Evolutionary conservation across 1,140 invertebrate species (phyloP), one percentile per base, ranked within the genome.

Genomic region (Spodoptera frugiperda): DNA sequence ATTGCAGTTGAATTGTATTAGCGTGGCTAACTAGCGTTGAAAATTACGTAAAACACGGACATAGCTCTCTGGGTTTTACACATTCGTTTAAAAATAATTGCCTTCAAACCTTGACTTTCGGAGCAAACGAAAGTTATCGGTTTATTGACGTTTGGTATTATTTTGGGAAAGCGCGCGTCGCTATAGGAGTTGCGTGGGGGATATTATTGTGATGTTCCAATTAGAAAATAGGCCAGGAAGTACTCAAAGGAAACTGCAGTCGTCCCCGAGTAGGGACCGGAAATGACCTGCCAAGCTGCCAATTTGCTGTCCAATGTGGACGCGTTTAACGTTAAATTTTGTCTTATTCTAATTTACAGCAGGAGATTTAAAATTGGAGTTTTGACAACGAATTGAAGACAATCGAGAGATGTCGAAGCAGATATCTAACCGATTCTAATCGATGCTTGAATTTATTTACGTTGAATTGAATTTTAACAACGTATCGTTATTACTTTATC

Each of bases 51-150:
- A 39, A 25, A 49, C 25, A 67, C 19, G 17, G 48, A 49, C 39
- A 46, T 48, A 5, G 33, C 46, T 65, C 48, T 48, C 61, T 11
- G 44, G 59, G 39, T 39, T 11, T 33, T 48, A 5, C 3, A 44
- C 19, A 11, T 39, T 61, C 11, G 15, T 39, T 33, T 25, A 39
- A 39, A n/a, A n/a, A n/a, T n/a, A n/a, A 61, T 61, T 25, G 30
- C 9, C 10, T 33, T 55, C 15, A 17, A 63, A 63, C 59, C 59
- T 63, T 63, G 59, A 63, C 33, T 61, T n/a, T 53, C 49, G 10
- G 49, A 39, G 6, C 8, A 39, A n/a, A 39, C 33, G 33, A 3
- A 39, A 39, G 33, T 39, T 39, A 39, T 25, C 5, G 25, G 25
- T 25, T 25, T 25, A 25, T 25, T 25, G 25, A 25, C 14, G 30